Conservation (phyloP, 2,113 vertebrate species). For the Strix aluco region DNA sequence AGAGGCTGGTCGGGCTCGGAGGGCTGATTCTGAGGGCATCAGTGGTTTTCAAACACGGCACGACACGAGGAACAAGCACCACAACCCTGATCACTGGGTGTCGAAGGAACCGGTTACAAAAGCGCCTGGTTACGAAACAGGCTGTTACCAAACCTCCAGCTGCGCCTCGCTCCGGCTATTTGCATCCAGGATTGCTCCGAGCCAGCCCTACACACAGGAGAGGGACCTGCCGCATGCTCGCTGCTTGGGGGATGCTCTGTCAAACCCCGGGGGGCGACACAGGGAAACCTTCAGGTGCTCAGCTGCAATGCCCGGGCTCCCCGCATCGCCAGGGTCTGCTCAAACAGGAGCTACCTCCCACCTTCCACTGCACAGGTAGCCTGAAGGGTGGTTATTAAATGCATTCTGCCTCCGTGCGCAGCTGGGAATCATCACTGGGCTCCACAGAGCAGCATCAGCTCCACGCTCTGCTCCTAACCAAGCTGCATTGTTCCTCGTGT, state of each 20-base stretch:
- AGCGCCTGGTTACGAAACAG: background rate
- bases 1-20: background rate
- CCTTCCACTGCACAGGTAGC: background rate
- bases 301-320: background rate
- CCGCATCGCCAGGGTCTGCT: background rate
- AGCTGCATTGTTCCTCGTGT: background rate
- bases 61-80: background rate
- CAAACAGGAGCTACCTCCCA: background rate
- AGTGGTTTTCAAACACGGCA: background rate
- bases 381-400: rapidly evolving
- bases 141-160: background rate
- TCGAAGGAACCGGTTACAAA: background rate
- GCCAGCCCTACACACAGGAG: background rate
- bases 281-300: background rate
- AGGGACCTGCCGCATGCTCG: background rate
- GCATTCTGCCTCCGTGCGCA: background rate
- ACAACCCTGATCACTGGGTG: rapidly evolving
- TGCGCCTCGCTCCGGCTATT: background rate
- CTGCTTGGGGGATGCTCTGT: rapidly evolving
- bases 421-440: background rate
- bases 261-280: background rate
- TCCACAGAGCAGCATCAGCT: background rate
- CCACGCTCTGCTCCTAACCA: rapidly evolving
- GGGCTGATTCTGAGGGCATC: background rate
- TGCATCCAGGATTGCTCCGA: background rate